Conservation (phyloP, 2,888 invertebrate genomes). For the Drosophila paracracens region DNA sequence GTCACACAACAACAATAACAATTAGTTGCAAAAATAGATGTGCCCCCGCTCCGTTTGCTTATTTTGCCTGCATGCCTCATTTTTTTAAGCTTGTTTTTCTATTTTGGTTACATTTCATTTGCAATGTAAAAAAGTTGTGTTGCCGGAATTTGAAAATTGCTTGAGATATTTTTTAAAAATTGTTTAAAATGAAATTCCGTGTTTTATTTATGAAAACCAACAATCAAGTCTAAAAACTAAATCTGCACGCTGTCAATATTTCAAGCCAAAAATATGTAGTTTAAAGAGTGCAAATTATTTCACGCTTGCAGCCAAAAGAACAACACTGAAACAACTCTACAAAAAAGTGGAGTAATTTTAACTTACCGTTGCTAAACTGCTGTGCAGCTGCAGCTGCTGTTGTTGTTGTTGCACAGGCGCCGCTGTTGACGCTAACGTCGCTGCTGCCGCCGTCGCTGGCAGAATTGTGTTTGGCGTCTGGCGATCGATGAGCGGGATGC, state of each 20-base stretch:
- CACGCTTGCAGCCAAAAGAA: background rate
- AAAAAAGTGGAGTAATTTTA: background rate
- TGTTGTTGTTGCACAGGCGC: conserved; percentile 53
- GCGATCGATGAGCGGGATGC: conserved; percentile 91
- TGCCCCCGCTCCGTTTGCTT: conserved; percentile 29
- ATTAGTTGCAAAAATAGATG: conserved; percentile 22
- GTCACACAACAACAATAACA: conserved; percentile 46
- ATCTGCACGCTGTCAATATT: background rate
- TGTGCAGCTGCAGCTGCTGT: conserved; percentile 55
- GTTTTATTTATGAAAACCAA: background rate
- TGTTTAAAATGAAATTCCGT: background rate
- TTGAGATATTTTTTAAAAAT: background rate
- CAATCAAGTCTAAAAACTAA: background rate
- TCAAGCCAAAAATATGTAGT: background rate
- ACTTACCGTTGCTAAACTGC: conserved; percentile 81
- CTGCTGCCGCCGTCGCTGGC: conserved; percentile 59
- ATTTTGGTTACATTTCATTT: conserved; percentile 54
- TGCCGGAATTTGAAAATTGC: conserved; percentile 39
- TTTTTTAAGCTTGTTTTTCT: conserved; percentile 12
- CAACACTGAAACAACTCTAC: background rate
- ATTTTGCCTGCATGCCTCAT: conserved; percentile 44
- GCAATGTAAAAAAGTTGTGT: conserved; percentile 61
- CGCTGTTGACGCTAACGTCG: conserved; percentile 47
- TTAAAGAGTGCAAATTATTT: background rate
- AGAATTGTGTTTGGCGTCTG: conserved; percentile 92